Evolutionary conservation across 2,113 vertebrate species (phyloP).

Genomic region (Tetrax tetrax): DNA sequence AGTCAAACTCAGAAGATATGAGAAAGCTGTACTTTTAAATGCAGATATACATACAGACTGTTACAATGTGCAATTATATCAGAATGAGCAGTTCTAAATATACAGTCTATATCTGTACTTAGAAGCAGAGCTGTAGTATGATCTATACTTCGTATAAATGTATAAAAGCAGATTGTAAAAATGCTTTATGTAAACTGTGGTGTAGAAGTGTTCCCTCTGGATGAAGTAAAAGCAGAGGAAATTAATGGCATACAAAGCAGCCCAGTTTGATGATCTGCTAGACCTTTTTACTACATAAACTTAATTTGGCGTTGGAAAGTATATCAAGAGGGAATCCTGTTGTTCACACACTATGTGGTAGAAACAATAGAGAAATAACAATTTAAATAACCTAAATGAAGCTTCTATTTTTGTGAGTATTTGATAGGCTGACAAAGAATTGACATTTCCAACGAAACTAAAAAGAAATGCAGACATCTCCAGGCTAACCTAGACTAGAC

Average conservation of each 20-base stretch:
- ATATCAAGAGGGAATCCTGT: background rate
- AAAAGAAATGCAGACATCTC: background rate
- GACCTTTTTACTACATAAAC: background rate
- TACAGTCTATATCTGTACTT: background rate
- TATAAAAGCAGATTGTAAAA: background rate
- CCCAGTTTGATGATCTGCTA: background rate
- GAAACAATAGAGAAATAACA: background rate
- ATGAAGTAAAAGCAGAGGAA: background rate
- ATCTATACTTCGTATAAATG: background rate
- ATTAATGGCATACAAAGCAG: background rate
- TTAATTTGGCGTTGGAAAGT: background rate
- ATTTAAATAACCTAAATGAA: background rate
- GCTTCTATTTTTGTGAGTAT: background rate
- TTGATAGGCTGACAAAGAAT: background rate
- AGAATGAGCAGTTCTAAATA: background rate
- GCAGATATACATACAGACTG: background rate
- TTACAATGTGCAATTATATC: background rate
- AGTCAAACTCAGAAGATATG: background rate
- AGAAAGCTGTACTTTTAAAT: background rate
- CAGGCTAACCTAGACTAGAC: background rate
- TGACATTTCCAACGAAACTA: background rate
- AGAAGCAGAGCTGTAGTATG: background rate
- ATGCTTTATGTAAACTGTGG: background rate
- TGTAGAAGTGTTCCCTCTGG: background rate
- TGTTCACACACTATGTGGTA: background rate